Percentiles rank a stretch among this genome's conserved stretches.
Conservation (phyloP, 2,888 invertebrate species). For the Pollenia angustigena region DNA sequence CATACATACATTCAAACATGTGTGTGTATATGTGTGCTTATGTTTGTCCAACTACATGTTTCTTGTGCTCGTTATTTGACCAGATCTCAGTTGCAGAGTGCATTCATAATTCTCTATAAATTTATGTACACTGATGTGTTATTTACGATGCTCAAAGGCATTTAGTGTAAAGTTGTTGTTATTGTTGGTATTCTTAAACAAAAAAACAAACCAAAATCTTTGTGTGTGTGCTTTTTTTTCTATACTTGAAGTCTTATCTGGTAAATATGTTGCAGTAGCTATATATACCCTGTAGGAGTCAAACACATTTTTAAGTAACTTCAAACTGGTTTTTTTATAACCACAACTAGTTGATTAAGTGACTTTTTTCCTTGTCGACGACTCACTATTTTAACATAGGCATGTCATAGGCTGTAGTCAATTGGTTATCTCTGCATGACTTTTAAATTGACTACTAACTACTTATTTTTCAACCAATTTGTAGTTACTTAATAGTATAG, state of each 20-base stretch:
- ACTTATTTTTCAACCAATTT: too few relatives aligned
- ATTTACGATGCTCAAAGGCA: slow-evolving; percentile 82
- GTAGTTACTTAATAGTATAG: too few relatives aligned
- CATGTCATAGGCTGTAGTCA: too few relatives aligned
- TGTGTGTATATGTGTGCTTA: neutral
- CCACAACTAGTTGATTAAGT: too few relatives aligned
- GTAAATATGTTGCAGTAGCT: neutral
- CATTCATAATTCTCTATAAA: slow-evolving; percentile 82
- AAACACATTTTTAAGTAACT: too few relatives aligned
- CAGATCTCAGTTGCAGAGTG: slow-evolving; percentile 73
- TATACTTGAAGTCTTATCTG: slow-evolving; percentile 23
- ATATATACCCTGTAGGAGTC: too few relatives aligned
- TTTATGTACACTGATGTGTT: slow-evolving; percentile 82
- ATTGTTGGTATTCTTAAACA: slow-evolving; percentile 1
- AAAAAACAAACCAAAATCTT: slow-evolving; percentile 1
- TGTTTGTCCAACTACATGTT: slow-evolving; percentile 8
- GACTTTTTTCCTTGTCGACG: too few relatives aligned
- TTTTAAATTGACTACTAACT: too few relatives aligned
- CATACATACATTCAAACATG: neutral
- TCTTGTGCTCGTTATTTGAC: slow-evolving; percentile 61
- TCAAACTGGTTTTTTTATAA: too few relatives aligned
- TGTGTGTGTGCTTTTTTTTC: neutral
- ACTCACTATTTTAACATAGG: too few relatives aligned
- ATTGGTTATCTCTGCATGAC: too few relatives aligned
- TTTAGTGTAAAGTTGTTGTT: slow-evolving; percentile 75